These are phyloP conservation scores for Enchytraeus crypticus DNA, from an alignment of 2,888 invertebrate genomes.

Conservation along the genomic window DNA sequence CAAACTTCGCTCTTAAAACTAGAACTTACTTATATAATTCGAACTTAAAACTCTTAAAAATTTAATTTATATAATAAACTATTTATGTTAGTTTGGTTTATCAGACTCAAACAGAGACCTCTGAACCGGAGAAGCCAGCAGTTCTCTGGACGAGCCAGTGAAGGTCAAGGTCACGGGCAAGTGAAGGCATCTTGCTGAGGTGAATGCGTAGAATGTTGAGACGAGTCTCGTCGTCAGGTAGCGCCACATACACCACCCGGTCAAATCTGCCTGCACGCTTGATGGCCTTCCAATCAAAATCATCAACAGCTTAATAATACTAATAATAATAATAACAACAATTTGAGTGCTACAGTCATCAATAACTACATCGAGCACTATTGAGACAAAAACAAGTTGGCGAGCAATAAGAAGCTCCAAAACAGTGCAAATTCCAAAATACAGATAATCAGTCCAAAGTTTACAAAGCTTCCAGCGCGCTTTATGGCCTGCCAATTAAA, in stretches of 20 bases:
- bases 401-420: too few relatives aligned
- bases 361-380: too few relatives aligned
- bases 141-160: conserved; percentile 62
- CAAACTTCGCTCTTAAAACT: background rate
- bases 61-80: background rate
- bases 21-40: background rate
- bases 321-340: too few relatives aligned
- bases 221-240: conserved; percentile 74
- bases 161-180: conserved; percentile 54
- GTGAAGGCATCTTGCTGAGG: conserved; percentile 62
- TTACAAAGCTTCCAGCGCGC: too few relatives aligned
- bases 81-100: too few relatives aligned
- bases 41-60: background rate
- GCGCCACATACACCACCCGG: conserved; percentile 63
- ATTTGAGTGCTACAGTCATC: too few relatives aligned
- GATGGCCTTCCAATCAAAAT: background rate
- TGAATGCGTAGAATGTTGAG: conserved; percentile 72
- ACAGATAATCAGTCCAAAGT: too few relatives aligned
- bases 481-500: too few relatives aligned
- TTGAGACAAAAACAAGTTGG: too few relatives aligned
- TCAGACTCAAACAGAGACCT: conserved; percentile 46
- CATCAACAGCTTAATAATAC: too few relatives aligned
- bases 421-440: too few relatives aligned
- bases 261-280: background rate
- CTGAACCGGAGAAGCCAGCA: conserved; percentile 84